Evolutionary conservation across 2,888 invertebrate genomes (phyloP), one percentile per base, ranked within the genome.

Genomic region (Pyrrhosoma nymphula): DNA sequence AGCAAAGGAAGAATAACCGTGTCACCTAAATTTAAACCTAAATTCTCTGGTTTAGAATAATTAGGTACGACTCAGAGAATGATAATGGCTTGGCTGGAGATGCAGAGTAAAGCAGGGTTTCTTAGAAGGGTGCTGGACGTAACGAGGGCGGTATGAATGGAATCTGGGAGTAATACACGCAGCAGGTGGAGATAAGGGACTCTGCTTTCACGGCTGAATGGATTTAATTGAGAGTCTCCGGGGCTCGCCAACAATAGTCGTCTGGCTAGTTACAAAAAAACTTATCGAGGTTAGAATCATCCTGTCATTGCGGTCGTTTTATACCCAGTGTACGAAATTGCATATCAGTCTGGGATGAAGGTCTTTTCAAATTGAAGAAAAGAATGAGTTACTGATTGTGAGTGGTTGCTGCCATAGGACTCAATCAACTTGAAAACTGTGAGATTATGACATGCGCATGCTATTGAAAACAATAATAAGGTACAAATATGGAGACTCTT

Each of bases 141-240:
- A 69, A 69, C 69, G n/a, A 69, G 69, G 47, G 69, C 26, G 69
- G 26, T n/a, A 69, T 69, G 47, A 69, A 69, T 69, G 69, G 69
- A n/a, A 26, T 69, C 26, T 10, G n/a, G 69, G 69, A 4, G 69
- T 26, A n/a, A 69, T 26, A 26, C 69, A n/a, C 3, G n/a, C 26
- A 69, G n/a, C 69, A n/a, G 69, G 69, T 69, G 69, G 23, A 69
- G 69, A 69, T 69, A 69, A 69, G 69, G n/a, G 69, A 69, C 69
- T 23, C n/a, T 69, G 26, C 2, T 69, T 23, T 23, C 69, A 69
- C 69, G 69, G 69, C 0, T 69, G 69, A 69, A 69, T 69, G 69
- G 69, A 69, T n/a, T 26, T 2, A n/a, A 69, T 69, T 69, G 69
- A 69, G 26, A 26, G 69, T 26, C 69, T 0, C n/a, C 47, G 10